Evolutionary conservation across 2,113 vertebrate species (phyloP).

Genomic region (Ameiurus melas): DNA sequence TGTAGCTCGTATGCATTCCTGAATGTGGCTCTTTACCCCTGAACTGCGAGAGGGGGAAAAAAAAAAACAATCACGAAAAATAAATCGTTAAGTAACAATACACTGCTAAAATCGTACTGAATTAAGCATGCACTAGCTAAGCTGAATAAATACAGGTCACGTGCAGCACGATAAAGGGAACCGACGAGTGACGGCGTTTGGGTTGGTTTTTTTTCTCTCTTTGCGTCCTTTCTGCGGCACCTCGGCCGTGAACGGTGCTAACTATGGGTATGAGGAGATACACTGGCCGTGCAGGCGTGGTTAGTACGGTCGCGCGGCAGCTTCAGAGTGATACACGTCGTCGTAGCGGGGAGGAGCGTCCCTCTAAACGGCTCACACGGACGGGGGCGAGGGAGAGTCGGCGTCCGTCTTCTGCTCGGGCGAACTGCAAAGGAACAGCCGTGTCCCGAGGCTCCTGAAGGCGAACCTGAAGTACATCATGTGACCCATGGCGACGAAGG

Average conservation of each 20-base stretch:
- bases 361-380: slow-evolving; percentile 62
- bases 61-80: slow-evolving; percentile 41
- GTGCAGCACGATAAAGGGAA: neutral
- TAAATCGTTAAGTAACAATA: neutral
- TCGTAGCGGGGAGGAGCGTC: slow-evolving; percentile 54
- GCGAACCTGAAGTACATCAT: slow-evolving; percentile 95
- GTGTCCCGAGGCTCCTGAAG: slow-evolving; percentile 82
- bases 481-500: slow-evolving; percentile 95
- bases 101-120: neutral
- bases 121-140: slow-evolving; percentile 37
- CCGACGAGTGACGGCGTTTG: neutral
- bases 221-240: neutral
- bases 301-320: slow-evolving; percentile 48
- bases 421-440: slow-evolving; percentile 83
- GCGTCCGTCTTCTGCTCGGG: slow-evolving; percentile 71
- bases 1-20: slow-evolving; percentile 48
- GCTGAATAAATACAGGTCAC: slow-evolving; percentile 27
- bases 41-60: slow-evolving; percentile 38
- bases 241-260: slow-evolving; percentile 22
- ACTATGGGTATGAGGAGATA: slow-evolving; percentile 26
- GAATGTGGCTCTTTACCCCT: slow-evolving; percentile 64
- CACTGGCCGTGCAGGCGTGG: slow-evolving; percentile 40
- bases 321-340: neutral
- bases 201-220: neutral
- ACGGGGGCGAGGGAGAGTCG: slow-evolving; percentile 63